phyloP scores from a whole-genome alignment of 2,888 invertebrate genomes.

The Choreutis nemorana region DNA sequence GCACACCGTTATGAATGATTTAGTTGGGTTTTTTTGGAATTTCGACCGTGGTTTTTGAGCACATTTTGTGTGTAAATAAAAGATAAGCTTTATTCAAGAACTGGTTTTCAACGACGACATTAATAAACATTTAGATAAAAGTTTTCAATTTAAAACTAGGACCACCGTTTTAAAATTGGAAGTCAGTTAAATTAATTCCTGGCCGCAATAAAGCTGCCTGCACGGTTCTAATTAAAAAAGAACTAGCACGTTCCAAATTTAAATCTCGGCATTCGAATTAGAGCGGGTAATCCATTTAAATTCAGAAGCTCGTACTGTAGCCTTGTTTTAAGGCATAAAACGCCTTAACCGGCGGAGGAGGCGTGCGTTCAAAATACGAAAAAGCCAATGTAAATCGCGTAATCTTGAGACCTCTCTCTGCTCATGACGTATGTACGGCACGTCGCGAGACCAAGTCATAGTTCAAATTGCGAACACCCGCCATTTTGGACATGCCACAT shows the following conservation, averaged over 20 bases:
- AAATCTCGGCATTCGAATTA: constrained; percentile 22
- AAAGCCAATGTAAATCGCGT: constrained; percentile 58
- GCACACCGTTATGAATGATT: constrained; percentile 41
- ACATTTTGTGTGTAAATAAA: too few relatives aligned
- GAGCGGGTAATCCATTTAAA: constrained; percentile 41
- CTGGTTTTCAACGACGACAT: too few relatives aligned
- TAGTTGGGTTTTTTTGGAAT: constrained; percentile 27
- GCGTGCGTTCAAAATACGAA: constrained; percentile 50
- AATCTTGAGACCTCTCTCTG: constrained; percentile 52
- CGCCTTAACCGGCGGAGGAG: constrained; percentile 30
- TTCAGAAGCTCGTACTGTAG: constrained; percentile 32
- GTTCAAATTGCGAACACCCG: constrained; percentile 42
- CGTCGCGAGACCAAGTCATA: constrained; percentile 34
- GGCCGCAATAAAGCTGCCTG: too few relatives aligned
- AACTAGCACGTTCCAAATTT: constrained; percentile 33
- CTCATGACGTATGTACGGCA: constrained; percentile 60
- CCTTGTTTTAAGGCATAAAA: constrained; percentile 41
- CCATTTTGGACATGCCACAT: constrained; percentile 34
- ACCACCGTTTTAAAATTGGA: too few relatives aligned
- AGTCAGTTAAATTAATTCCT: too few relatives aligned
- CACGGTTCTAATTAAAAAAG: constrained; percentile 24
- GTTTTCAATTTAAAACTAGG: too few relatives aligned
- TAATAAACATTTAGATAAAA: too few relatives aligned
- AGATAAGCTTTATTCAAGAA: too few relatives aligned
- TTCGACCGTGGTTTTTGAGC: too few relatives aligned